Conservation (phyloP, 92 coral and sea anemone species). For the Plumapathes pennacea region DNA sequence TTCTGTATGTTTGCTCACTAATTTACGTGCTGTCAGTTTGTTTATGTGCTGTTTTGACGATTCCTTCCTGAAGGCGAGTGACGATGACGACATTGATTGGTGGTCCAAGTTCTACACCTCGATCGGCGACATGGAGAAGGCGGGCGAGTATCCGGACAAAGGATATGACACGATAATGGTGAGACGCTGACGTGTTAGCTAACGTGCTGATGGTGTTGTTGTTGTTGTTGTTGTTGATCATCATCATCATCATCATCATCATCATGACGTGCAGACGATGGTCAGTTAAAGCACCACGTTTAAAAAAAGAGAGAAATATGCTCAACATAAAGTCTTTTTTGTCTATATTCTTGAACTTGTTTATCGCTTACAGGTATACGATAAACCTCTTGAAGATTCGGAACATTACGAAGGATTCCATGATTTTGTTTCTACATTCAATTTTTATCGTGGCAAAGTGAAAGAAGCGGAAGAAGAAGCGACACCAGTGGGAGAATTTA, state of each 20-base stretch:
- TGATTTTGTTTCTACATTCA: conserved; percentile 86
- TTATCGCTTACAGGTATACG: conserved; percentile 57
- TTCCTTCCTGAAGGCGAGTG: too few species aligned
- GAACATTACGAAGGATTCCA: conserved; percentile 69
- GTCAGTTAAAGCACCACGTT: too few species aligned
- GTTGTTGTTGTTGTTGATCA: too few species aligned
- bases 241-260: too few species aligned
- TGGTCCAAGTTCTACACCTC: conserved; percentile 97
- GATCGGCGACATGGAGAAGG: conserved; percentile 56
- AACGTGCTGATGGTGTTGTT: neutral
- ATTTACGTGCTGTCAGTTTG: too few species aligned
- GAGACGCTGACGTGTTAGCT: conserved; percentile 3
- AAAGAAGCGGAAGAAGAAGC: conserved; percentile 72
- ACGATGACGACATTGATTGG: conserved; percentile 85
- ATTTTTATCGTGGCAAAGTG: conserved; percentile 81
- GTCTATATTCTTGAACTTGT: neutral
- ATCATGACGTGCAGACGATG: too few species aligned
- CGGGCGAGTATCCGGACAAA: conserved; percentile 66
- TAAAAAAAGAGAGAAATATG: too few species aligned
- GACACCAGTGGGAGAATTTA: conserved; percentile 85
- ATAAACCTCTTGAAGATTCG: conserved; percentile 66
- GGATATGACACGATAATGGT: conserved; percentile 82
- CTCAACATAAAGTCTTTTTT: neutral
- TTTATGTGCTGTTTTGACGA: too few species aligned
- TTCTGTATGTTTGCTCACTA: too few species aligned